Evolutionary conservation across 2,888 invertebrate genomes (phyloP), one percentile per base, ranked within the genome.

Genomic region (Nyleta sp.): DNA sequence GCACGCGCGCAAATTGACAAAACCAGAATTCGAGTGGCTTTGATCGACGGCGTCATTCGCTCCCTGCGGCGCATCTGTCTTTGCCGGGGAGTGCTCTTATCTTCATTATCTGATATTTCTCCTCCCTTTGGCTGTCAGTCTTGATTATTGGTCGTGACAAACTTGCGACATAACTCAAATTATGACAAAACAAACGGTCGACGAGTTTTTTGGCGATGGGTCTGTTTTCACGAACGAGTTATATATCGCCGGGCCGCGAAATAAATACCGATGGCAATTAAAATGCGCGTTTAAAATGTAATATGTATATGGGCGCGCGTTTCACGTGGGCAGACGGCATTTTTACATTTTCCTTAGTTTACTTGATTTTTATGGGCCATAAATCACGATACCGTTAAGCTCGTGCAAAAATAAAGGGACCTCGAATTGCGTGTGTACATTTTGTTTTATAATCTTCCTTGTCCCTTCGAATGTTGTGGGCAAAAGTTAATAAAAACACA

Each of bases 1-100:
- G n/a, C n/a, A n/a, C 55, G 20, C 13, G 70, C 59, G 72, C 50
- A 72, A 82, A 81, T 82, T 81, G 82, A 82, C 82, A 78, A 80
- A 68, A 78, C 71, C 71, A 59, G 72, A 71, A 82, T 83, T 77
- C 78, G 68, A 76, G 40, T 60, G 78, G 81, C 80, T 73, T 76
- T 79, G 79, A 64, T 64, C 72, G 78, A 72, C 65, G 73, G 65
- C 62, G 71, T 73, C 75, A 78, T 71, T 71, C 73, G 50, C 70
- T 78, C 65, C 79, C 59, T 22, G 64, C 68, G 67, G 73, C n/a
- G n/a, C 78, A 55, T 67, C 68, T 74, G 78, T 67, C 74, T 74
- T 70, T 62, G 17, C 78, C 60, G 11, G 50, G 13, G 42, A 59
- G 46, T 40, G 60, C 74, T 74, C 74, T 74, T 74, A 74, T 74